Base-by-base conservation (phyloP, 2,113 vertebrate genomes). In the Ceratotherium simum region DNA sequence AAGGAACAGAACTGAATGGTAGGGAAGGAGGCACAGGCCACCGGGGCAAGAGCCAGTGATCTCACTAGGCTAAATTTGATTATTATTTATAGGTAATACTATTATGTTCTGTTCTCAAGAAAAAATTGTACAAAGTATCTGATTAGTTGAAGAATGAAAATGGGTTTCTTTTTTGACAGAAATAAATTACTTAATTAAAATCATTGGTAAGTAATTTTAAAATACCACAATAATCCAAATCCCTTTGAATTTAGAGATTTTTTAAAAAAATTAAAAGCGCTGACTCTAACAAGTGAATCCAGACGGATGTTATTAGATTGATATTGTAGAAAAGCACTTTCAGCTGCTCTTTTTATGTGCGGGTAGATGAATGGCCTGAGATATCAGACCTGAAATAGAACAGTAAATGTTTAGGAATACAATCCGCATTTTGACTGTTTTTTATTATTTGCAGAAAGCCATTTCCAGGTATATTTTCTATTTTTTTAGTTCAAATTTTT, bases 21-120 rank as follows among this genome's bases (percentile, higher is more conserved):
- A 80, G 27, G 3, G 39, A n/a, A 54, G 4, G 23, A 70, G 25
- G n/a, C 10, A 16, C 25, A 76, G 11, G 16, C 51, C 46, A 58
- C 6, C 0, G 1, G 3, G 29, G 11, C 14, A 29, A 60, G 51
- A 92, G 20, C 9, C 25, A 72, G 27, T 0, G 0, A 21, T 14
- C 14, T 39, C 39, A 65, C 46, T 6, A 11, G 18, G 27, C 23
- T 76, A 51, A 70, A 76, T 70, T 9, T 48, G 20, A 72, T 42
- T 16, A 13, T 51, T 51, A 33, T 17, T 78, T 93, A 29, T 20
- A 36, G 9, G 12, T 62, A 23, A 27, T 62, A 23, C 12, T 20
- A 48, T 29, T 81, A 39, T 42, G 58, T 29, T 73, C 2, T 69
- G 4, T 72, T 51, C 18, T 75, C 8, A 31, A 25, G 86, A 79